Conservation (phyloP, 2,888 invertebrate species). For the Caradrina clavipalpis region DNA sequence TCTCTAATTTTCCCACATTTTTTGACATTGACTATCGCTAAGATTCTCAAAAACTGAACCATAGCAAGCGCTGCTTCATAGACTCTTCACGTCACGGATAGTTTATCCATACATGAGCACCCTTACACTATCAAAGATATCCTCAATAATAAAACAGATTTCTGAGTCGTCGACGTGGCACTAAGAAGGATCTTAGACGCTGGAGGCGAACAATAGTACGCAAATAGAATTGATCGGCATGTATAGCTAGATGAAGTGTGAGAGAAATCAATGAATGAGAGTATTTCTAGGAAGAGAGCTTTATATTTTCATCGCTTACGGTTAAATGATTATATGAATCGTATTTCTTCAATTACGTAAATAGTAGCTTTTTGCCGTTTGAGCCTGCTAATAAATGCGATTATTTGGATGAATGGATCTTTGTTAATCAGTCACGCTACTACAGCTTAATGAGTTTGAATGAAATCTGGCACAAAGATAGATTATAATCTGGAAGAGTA, state of each 20-base stretch:
- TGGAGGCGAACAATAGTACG: slow-evolving; percentile 26
- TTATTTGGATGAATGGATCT: too few species aligned
- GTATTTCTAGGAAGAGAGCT: not conserved
- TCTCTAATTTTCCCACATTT: too few species aligned
- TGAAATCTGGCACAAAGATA: too few species aligned
- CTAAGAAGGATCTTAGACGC: slow-evolving; percentile 21
- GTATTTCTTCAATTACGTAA: not conserved
- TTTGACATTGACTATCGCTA: too few species aligned
- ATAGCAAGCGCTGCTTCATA: too few species aligned
- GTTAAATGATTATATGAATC: not conserved
- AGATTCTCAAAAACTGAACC: too few species aligned
- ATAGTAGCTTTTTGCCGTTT: not conserved
- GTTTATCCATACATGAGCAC: too few species aligned
- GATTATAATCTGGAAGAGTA: too few species aligned
- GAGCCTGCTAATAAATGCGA: too few species aligned
- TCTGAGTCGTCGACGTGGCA: slow-evolving; percentile 2
- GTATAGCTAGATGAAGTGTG: not conserved
- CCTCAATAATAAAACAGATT: slow-evolving; percentile 1
- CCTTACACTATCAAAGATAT: not conserved
- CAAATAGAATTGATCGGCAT: slow-evolving; percentile 32
- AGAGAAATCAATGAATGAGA: not conserved
- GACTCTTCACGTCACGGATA: too few species aligned
- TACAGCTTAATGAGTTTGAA: too few species aligned
- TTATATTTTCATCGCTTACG: not conserved
- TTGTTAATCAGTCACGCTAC: too few species aligned